These are phyloP conservation scores for Schizothorax lantsangensis DNA, from an alignment of 2,797 vertebrate genomes.

Conservation along the genomic window DNA sequence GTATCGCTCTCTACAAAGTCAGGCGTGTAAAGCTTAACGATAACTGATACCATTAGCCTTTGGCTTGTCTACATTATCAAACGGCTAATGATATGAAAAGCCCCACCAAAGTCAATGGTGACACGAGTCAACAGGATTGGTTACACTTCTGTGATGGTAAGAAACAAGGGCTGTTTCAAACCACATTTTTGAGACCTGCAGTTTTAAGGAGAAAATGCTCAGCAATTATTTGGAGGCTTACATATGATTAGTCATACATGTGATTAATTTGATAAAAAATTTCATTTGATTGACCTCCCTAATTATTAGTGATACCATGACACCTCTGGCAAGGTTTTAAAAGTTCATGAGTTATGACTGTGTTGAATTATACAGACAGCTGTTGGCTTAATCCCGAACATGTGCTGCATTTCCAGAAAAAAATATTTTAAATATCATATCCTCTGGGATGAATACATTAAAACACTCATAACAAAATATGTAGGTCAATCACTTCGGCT, in stretches of 20 bases:
- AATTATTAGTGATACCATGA: slow-evolving; percentile 25
- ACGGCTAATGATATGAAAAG: not conserved
- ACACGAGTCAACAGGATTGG: not conserved
- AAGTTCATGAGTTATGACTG: slow-evolving; percentile 6
- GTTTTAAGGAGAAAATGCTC: not conserved
- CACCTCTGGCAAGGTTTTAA: slow-evolving; percentile 17
- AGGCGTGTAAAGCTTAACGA: not conserved
- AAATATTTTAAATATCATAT: slow-evolving; percentile 20
- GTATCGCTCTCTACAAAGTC: not conserved
- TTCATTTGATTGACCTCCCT: not conserved
- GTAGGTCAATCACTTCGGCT: slow-evolving; percentile 38
- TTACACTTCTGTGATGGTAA: not conserved
- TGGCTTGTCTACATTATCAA: not conserved
- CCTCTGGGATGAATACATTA: slow-evolving; percentile 28
- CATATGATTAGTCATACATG: not conserved
- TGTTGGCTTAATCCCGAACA: slow-evolving; percentile 32
- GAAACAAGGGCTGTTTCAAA: not conserved
- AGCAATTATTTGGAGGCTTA: not conserved
- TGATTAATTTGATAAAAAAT: not conserved
- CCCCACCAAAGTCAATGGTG: not conserved
- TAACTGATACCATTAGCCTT: not conserved
- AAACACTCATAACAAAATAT: slow-evolving; percentile 35
- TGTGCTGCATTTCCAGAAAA: slow-evolving; percentile 3
- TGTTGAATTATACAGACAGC: slow-evolving; percentile 34
- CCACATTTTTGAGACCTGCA: not conserved